phyloP scores from a whole-genome alignment of 2,113 vertebrate species.

The Lanius ludovicianus region DNA sequence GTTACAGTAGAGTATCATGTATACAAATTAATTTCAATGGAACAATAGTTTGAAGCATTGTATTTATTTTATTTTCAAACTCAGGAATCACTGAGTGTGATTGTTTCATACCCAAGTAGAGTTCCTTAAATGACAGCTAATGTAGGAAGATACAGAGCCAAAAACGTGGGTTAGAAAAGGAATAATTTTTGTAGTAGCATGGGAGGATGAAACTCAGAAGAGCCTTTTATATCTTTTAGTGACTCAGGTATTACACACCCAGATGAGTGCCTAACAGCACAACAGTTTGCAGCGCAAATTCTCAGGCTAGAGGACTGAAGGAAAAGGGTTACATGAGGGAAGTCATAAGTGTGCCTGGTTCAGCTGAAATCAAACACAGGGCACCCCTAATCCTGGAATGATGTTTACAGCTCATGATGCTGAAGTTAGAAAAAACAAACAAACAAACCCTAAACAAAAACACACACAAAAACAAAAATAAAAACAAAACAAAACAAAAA shows the following conservation, averaged over 20 bases:
- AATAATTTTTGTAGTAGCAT: conserved; percentile 3
- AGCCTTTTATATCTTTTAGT: not conserved
- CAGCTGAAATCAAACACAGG: not conserved
- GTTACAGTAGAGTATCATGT: not conserved
- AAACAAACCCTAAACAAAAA: not conserved
- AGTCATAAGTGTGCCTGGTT: not conserved
- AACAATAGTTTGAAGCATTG: conserved; percentile 5
- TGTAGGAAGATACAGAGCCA: conserved; percentile 12
- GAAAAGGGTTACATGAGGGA: not conserved
- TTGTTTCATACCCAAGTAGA: not conserved
- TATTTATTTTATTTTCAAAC: conserved; percentile 32
- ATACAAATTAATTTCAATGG: conserved; percentile 31
- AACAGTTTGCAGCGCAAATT: not conserved
- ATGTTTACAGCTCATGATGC: not conserved
- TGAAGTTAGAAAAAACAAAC: not conserved
- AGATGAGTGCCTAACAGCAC: not conserved
- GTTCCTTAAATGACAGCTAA: conserved; percentile 8
- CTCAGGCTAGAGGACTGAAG: not conserved
- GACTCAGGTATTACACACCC: conserved; percentile 3
- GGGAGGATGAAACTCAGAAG: conserved; percentile 12
- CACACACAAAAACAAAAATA: not conserved
- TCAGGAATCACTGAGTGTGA: not conserved
- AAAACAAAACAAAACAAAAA: not conserved
- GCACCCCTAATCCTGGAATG: not conserved
- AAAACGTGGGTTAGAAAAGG: not conserved